Evolutionary conservation across 2,888 invertebrate genomes (phyloP).

Genomic region (Teleogryllus oceanicus): DNA sequence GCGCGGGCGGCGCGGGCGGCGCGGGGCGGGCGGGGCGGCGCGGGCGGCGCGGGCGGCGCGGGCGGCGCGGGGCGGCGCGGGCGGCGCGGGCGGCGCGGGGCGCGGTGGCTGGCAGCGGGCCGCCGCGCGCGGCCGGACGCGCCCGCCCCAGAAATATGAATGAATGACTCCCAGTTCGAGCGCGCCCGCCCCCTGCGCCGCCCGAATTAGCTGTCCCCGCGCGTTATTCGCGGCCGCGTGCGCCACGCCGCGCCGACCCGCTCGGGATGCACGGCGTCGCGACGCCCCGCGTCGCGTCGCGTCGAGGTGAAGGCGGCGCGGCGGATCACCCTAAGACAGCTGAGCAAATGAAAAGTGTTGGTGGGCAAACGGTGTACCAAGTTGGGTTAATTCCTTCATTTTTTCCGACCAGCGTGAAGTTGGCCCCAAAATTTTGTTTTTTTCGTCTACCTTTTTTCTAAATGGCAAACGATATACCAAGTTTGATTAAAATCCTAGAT

Average conservation of each 20-base stretch:
- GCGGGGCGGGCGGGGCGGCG: background rate
- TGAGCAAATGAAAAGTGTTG: background rate
- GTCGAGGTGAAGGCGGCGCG: background rate
- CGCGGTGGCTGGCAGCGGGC: background rate
- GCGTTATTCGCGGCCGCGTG: background rate
- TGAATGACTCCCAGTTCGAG: constrained; percentile 10
- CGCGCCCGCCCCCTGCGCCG: background rate
- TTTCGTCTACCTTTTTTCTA: too few relatives aligned
- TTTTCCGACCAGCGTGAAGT: too few relatives aligned
- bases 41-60: background rate
- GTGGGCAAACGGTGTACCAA: too few relatives aligned
- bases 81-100: background rate
- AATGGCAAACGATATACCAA: too few relatives aligned
- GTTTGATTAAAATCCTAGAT: too few relatives aligned
- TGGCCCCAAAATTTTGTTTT: too few relatives aligned
- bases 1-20: too few relatives aligned
- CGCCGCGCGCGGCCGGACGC: constrained; percentile 1
- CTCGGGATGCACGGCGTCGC: background rate
- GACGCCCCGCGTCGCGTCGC: background rate
- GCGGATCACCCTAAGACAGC: background rate
- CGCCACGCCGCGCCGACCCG: background rate
- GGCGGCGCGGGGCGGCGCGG: background rate
- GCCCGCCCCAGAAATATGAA: background rate
- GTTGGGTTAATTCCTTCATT: too few relatives aligned
- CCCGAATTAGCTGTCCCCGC: constrained; percentile 6